Conservation (phyloP, 2,888 invertebrate species). For the Papilio protenor region DNA sequence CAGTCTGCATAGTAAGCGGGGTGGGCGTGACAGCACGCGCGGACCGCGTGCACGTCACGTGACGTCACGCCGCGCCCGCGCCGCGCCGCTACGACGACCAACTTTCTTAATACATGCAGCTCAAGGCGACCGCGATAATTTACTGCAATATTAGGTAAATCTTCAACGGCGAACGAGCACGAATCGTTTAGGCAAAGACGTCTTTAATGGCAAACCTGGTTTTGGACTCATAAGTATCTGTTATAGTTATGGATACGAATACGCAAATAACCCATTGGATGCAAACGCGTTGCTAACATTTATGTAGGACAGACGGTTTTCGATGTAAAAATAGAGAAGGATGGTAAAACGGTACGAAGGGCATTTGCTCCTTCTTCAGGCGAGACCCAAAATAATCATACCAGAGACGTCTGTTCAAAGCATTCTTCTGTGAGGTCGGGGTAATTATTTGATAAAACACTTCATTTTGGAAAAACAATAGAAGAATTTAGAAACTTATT, state of each 20-base stretch:
- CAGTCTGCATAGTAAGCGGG: constrained; percentile 17
- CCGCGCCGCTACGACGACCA: constrained; percentile 37
- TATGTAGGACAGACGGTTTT: neutral
- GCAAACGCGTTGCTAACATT: neutral
- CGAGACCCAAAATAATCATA: neutral
- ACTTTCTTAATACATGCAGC: constrained; percentile 15
- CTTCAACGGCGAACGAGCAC: neutral
- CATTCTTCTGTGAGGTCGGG: neutral
- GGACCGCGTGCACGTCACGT: constrained; percentile 56
- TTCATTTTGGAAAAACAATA: neutral
- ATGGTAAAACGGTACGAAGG: neutral
- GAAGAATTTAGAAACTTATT: neutral
- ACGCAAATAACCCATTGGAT: neutral
- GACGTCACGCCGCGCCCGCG: constrained; percentile 59
- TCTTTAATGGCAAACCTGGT: neutral
- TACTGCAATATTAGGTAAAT: constrained; percentile 3
- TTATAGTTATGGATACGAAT: neutral
- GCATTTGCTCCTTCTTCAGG: neutral
- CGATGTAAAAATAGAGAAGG: neutral
- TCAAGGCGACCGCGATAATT: constrained; percentile 25
- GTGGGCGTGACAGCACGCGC: constrained; percentile 53
- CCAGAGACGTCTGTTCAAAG: neutral
- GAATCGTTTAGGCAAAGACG: neutral
- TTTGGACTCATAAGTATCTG: neutral
- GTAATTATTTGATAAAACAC: neutral